Percentiles rank a stretch among this genome's conserved stretches.
Conservation (phyloP, 2,797 vertebrate genomes). For the Nothura maculosa region DNA sequence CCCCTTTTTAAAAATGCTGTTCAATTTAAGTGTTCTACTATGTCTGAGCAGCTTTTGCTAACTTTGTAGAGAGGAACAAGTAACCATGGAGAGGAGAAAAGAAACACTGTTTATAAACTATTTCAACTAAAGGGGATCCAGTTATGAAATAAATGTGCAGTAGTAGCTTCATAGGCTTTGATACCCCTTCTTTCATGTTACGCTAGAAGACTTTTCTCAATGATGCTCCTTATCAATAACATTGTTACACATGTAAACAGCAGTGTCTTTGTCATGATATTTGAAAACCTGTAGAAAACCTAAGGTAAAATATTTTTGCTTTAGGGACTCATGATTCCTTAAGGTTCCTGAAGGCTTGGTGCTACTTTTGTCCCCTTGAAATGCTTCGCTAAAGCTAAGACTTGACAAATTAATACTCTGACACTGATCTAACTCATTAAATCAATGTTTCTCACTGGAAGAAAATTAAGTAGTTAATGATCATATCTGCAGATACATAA, state of each 20-base stretch:
- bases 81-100: background rate
- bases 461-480: background rate
- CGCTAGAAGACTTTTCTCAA: background rate
- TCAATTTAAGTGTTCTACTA: background rate
- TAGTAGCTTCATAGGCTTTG: background rate
- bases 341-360: background rate
- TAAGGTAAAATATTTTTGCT: background rate
- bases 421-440: background rate
- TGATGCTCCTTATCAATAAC: background rate
- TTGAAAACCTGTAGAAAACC: background rate
- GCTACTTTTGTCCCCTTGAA: background rate
- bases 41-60: background rate
- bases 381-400: background rate
- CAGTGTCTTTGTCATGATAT: background rate
- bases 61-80: background rate
- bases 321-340: background rate
- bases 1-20: background rate
- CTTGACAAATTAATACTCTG: background rate
- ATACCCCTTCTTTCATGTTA: background rate
- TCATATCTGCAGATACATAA: background rate
- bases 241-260: background rate
- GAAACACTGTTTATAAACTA: accelerated
- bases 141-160: background rate
- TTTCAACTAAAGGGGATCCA: background rate
- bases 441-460: background rate